Base-by-base conservation (phyloP, 2,888 invertebrate species). In the Ceraclea dissimilis region DNA sequence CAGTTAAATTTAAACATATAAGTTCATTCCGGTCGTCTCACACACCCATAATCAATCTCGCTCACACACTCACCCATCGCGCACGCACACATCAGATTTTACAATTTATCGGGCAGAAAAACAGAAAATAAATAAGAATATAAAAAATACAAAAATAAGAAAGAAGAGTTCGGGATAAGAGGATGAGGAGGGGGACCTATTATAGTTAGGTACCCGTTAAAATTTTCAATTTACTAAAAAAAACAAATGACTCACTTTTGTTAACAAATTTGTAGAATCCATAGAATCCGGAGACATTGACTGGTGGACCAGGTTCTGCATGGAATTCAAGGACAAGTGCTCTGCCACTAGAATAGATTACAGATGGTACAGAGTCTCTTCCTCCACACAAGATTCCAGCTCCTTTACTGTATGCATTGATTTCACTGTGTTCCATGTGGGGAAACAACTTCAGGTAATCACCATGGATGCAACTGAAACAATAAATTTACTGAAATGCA, bases 391-490 rank as follows among this genome's bases (percentile, higher is more conserved):
- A 77, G 61, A 85, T 76, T 44, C 82, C 79, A 49, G 87, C 84
- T 84, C 86, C 88, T 10, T 83, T 84, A 2, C 88, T 87, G 59
- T 85, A 81, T 71, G 90, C 89, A 70, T 85, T 88, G 66, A 90
- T 82, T 20, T 79, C 79, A 0, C 82, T 82, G 57, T 79, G 79
- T 52, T 88, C 87, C 61, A 90, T 79, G 66, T 90, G 88, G 51
- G 84, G 79, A 73, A 87, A 90, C 55, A 90, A 80, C 71, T 89
- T 88, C 63, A 90, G 71, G 72, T 84, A 89, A 71, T 90, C 90
- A 0, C 86, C 86, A 50, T 80, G 79, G 57, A 80, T 75, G 69
- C 90, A 90, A 64, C 90, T 89, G 82, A 8, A 83, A 84, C 16
- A 20, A 47, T 6, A 18, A 19, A 43, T n/a, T n/a, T n/a, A n/a